phyloP scores from a whole-genome alignment of 2,797 vertebrate genomes.

The Typhlichthys eigenmanni region DNA sequence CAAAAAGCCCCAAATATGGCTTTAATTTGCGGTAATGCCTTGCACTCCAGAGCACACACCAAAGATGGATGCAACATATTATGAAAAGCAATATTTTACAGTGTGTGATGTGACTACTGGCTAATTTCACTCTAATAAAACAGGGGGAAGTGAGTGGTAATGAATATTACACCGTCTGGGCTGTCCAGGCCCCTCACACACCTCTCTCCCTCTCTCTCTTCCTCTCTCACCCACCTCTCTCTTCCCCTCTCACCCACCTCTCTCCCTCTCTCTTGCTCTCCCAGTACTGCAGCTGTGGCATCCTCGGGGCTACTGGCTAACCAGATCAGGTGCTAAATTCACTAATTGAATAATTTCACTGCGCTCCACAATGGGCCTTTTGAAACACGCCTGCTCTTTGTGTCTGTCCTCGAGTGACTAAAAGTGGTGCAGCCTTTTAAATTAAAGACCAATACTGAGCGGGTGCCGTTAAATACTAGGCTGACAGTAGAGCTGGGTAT shows the following conservation, averaged over 20 bases:
- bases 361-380: constrained; percentile 70
- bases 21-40: constrained; percentile 23
- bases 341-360: constrained; percentile 79
- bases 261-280: constrained; percentile 20
- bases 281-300: constrained; percentile 64
- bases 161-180: constrained; percentile 71
- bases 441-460: constrained; percentile 39
- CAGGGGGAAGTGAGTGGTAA: constrained; percentile 62
- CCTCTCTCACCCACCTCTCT: constrained; percentile 16
- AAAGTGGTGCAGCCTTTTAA: constrained; percentile 59
- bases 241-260: constrained; percentile 24
- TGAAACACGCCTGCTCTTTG: constrained; percentile 71
- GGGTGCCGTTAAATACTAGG: constrained; percentile 41
- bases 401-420: constrained; percentile 71
- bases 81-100: constrained; percentile 63
- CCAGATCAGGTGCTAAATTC: constrained; percentile 79
- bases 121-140: constrained; percentile 67
- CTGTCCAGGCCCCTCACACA: constrained; percentile 43
- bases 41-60: constrained; percentile 35
- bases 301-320: constrained; percentile 71
- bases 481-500: constrained; percentile 22
- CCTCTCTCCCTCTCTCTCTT: constrained; percentile 36
- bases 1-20: constrained; percentile 14
- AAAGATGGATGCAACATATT: constrained; percentile 27
- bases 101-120: constrained; percentile 64